Percentiles rank a stretch among this genome's conserved stretches.
Conservation (phyloP, 1,140 invertebrate genomes). For the Eriosoma lanigerum region DNA sequence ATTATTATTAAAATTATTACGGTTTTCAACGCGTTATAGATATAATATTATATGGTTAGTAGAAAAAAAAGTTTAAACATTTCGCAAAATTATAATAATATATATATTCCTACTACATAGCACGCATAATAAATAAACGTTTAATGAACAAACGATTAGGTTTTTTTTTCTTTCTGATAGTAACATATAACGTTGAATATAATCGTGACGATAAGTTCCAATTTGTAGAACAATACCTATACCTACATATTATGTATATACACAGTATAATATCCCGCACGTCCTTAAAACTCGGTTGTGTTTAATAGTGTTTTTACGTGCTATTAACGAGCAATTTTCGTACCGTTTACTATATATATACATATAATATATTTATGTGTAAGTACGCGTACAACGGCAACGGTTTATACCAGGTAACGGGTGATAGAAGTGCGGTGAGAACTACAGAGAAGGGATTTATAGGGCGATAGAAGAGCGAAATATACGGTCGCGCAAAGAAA, state of each 20-base stretch:
- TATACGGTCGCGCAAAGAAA: neutral
- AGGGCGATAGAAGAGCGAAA: neutral
- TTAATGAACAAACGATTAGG: too few species aligned
- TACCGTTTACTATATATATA: neutral
- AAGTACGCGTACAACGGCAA: neutral
- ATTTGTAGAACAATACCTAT: neutral
- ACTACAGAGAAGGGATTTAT: neutral
- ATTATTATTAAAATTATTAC: too few species aligned
- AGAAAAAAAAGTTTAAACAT: too few species aligned
- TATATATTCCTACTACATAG: too few species aligned
- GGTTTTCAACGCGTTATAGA: too few species aligned
- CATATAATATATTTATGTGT: neutral
- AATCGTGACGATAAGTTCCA: neutral
- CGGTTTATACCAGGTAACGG: neutral
- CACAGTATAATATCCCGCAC: neutral
- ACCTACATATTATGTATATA: neutral
- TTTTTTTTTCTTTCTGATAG: neutral
- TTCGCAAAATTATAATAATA: too few species aligned
- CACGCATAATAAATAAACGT: too few species aligned
- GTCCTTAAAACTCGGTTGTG: too few species aligned
- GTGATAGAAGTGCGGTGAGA: too few species aligned
- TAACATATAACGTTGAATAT: neutral
- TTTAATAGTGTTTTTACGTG: constrained; percentile 33
- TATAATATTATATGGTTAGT: too few species aligned
- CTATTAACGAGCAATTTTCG: constrained; percentile 11